These are phyloP conservation scores for Myocastor coypus DNA, from an alignment of 2,113 vertebrate species.

Conservation along the genomic window DNA sequence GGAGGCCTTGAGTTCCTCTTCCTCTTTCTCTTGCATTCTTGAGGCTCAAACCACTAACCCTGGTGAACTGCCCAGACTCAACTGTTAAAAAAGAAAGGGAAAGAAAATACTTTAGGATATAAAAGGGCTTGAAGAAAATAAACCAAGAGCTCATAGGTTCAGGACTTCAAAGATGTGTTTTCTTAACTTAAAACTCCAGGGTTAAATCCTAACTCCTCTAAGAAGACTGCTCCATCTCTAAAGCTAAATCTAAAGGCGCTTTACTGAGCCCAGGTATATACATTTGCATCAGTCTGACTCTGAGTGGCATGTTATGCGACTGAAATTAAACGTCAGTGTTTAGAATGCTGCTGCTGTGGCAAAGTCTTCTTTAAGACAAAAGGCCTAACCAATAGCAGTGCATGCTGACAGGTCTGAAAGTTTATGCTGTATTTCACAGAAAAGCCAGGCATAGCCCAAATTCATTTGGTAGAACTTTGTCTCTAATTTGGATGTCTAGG, in stretches of 20 bases:
- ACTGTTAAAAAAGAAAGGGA: not conserved
- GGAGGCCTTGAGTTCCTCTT: not conserved
- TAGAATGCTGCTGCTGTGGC: not conserved
- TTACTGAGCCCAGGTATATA: not conserved
- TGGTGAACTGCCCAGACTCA: not conserved
- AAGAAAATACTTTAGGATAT: not conserved
- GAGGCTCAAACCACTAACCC: not conserved
- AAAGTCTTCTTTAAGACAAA: conserved; percentile 14
- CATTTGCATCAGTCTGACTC: not conserved
- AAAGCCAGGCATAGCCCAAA: not conserved
- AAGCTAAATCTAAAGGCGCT: conserved; percentile 34
- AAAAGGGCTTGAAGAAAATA: conserved; percentile 24
- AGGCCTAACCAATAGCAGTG: not conserved
- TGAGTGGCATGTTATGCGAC: not conserved
- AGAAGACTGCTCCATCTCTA: not conserved
- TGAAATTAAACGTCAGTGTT: not conserved
- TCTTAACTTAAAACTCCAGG: not conserved
- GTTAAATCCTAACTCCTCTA: not conserved
- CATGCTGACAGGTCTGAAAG: not conserved
- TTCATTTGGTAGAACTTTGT: not conserved
- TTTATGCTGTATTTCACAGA: not conserved
- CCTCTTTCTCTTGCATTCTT: not conserved
- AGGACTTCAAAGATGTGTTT: not conserved
- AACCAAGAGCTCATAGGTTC: not conserved
- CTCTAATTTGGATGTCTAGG: not conserved